A percentile compares a stretch with the other conserved stretches of the same genome.
Evolutionary conservation across 1,140 invertebrate species (phyloP).

Genomic region (Trichomalopsis sarcophagae): DNA sequence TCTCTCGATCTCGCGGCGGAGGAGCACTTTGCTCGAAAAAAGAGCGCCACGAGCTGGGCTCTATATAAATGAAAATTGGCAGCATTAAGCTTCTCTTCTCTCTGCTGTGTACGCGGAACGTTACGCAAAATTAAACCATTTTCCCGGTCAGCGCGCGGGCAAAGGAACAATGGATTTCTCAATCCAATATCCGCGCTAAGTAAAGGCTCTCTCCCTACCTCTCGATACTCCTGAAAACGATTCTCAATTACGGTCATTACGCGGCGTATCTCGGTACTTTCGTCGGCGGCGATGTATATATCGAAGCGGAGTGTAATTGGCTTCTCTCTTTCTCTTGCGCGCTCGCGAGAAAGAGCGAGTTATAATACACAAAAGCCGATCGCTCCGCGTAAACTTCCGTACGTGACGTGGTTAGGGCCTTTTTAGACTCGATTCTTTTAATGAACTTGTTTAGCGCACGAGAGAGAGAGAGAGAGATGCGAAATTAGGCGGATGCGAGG

Average conservation of each 20-base stretch:
- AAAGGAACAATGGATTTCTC: constrained; percentile 52
- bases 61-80: constrained; percentile 44
- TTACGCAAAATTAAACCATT: constrained; percentile 54
- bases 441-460: constrained; percentile 49
- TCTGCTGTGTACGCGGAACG: background rate
- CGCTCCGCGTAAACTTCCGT: constrained; percentile 49
- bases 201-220: constrained; percentile 44
- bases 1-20: background rate
- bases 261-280: constrained; percentile 58
- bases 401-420: constrained; percentile 47
- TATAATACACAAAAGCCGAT: constrained; percentile 39
- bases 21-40: constrained; percentile 50
- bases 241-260: constrained; percentile 64
- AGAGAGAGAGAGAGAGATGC: background rate
- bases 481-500: constrained; percentile 17
- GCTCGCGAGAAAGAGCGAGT: background rate
- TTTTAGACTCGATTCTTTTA: constrained; percentile 48
- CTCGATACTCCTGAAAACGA: constrained; percentile 48
- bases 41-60: constrained; percentile 11
- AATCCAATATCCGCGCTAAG: constrained; percentile 51
- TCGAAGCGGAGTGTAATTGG: constrained; percentile 31
- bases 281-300: constrained; percentile 42
- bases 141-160: constrained; percentile 12
- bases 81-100: constrained; percentile 25
- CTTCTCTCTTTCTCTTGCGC: background rate